Evolutionary conservation across 2,113 vertebrate species (phyloP).

Genomic region (Neodontobutis hainanensis): DNA sequence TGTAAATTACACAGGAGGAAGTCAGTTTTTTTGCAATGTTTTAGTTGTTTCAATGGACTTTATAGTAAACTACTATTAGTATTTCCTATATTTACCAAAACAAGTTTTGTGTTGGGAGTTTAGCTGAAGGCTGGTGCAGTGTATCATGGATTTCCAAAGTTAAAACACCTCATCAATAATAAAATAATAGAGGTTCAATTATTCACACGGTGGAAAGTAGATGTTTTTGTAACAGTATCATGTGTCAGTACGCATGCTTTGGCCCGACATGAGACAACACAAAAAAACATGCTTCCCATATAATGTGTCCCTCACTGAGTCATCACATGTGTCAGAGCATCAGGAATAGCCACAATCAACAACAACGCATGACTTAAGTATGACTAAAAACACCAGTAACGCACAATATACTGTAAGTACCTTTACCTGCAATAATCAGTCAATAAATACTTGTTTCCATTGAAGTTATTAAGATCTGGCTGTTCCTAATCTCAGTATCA

Average conservation of each 20-base stretch:
- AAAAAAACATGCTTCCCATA: neutral
- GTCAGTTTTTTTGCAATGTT: too few relatives aligned
- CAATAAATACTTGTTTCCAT: conserved; percentile 24
- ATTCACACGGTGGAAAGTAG: conserved; percentile 20
- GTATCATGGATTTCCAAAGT: conserved; percentile 1
- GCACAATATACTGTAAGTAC: neutral
- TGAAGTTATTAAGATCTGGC: conserved; percentile 1
- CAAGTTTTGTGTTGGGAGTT: too few relatives aligned
- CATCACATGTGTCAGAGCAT: neutral
- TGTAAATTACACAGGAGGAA: too few relatives aligned
- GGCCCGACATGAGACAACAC: neutral
- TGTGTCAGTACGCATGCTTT: neutral
- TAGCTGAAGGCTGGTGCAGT: neutral
- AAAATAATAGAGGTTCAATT: conserved; percentile 17
- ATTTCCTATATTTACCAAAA: too few relatives aligned
- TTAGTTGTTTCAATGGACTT: too few relatives aligned
- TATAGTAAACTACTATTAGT: too few relatives aligned
- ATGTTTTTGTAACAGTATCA: conserved; percentile 1
- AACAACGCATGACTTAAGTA: too few relatives aligned
- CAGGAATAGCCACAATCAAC: neutral
- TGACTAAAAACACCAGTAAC: neutral
- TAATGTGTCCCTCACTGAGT: neutral
- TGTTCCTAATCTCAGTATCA: conserved; percentile 17
- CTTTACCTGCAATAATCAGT: conserved; percentile 38
- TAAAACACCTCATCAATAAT: conserved; percentile 40